Conservation (phyloP, 2,797 vertebrate genomes). For the Amazona ochrocephala region DNA sequence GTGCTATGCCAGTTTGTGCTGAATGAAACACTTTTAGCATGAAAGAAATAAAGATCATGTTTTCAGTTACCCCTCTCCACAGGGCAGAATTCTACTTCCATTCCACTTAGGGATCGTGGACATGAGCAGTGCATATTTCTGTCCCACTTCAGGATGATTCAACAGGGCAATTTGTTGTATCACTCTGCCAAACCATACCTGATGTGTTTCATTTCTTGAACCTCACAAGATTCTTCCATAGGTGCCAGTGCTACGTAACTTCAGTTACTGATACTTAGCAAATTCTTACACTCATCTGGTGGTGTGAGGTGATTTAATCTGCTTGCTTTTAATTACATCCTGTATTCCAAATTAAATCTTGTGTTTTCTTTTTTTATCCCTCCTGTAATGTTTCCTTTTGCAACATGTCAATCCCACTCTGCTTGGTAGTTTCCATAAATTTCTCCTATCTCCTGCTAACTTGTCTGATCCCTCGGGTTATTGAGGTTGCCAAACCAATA, state of each 20-base stretch:
- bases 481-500: background rate
- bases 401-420: background rate
- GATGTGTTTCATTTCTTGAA: background rate
- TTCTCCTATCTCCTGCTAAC: constrained; percentile 3
- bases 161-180: background rate
- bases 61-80: background rate
- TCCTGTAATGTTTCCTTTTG: background rate
- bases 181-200: background rate
- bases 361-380: background rate
- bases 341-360: background rate
- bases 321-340: constrained; percentile 17
- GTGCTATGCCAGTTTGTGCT: background rate
- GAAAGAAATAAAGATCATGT: background rate
- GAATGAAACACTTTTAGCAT: background rate
- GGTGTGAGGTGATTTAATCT: background rate
- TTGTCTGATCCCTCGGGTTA: constrained; percentile 4
- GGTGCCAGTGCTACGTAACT: background rate
- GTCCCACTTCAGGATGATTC: background rate
- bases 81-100: background rate
- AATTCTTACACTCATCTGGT: constrained; percentile 5
- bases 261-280: background rate
- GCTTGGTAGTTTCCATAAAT: constrained; percentile 11
- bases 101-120: background rate
- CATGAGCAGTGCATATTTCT: background rate
- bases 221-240: background rate